Evolutionary conservation across 2,113 vertebrate genomes (phyloP), one percentile per base, ranked within the genome.

Genomic region (Canis aureus): DNA sequence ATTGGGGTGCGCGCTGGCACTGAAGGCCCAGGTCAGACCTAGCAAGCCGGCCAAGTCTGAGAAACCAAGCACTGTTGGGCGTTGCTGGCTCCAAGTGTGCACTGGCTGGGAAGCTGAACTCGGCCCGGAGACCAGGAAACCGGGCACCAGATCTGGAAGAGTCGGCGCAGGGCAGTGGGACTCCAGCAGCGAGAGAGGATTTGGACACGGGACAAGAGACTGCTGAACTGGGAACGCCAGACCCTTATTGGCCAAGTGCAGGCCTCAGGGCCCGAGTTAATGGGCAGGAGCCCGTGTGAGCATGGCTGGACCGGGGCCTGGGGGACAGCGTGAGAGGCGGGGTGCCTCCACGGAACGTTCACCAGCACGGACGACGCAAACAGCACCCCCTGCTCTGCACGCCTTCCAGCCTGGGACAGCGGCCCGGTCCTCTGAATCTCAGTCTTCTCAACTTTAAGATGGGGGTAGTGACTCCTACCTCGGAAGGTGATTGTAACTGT

Each of bases 391-490:
- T 22, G 62, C 62, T 38, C 81, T 32, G 35, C 11, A 29, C 16
- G 16, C 35, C 53, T 85, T 87, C 49, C 22, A 17, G 49, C 17
- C 89, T 13, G 8, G 23, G 10, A 71, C 20, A 71, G 35, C 16
- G 13, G 25, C 9, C 22, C 38, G 49, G 27, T 3, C 19, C 35
- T 82, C 60, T 81, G 9, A 9, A 25, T 27, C 67, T 94, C 84
- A 25, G 82, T 93, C 35, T 96, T 60, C 92, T 80, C 81, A 53
- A 71, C 57, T 88, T 59, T 85, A 85, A 95, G 83, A 82, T 0
- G 35, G 19, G 15, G 38, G 64, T 80, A 81, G 95, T 0, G 27
- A 49, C 49, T n/a, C 67, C 64, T 55, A 88, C 22, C 84, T 83
- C 69, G 27, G 0, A 79, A 22, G 22, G 80, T 66, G 57, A 74